A percentile compares a stretch with the other conserved stretches of the same genome.
These are phyloP conservation scores for Limenitis camilla DNA, from an alignment of 2,888 invertebrate species.

Conservation along the genomic window DNA sequence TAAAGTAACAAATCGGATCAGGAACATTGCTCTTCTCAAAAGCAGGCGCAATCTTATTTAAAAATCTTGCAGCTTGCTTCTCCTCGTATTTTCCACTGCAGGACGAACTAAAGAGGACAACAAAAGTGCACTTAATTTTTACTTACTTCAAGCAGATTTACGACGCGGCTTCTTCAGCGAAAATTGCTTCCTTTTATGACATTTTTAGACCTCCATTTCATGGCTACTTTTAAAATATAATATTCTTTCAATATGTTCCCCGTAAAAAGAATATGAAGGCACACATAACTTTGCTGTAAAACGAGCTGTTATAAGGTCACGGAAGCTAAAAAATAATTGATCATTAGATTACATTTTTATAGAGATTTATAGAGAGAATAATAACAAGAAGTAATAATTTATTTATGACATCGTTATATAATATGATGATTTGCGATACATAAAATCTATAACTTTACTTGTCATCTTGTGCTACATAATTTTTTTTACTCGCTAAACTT, in stretches of 20 bases:
- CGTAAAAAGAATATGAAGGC: constrained; percentile 13
- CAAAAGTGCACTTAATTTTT: constrained; percentile 55
- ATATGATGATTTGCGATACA: too few species aligned
- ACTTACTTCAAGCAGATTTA: constrained; percentile 50
- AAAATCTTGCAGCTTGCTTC: neutral
- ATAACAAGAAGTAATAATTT: too few species aligned
- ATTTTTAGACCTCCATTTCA: constrained; percentile 36
- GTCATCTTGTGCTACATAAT: too few species aligned
- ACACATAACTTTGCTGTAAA: neutral
- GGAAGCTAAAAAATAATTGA: constrained; percentile 6
- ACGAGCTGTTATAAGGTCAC: neutral
- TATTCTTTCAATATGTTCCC: constrained; percentile 19
- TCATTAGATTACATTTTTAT: too few species aligned
- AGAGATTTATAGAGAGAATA: neutral
- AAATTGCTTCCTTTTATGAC: constrained; percentile 55
- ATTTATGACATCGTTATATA: too few species aligned
- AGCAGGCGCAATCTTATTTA: constrained; percentile 5
- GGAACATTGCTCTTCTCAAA: neutral
- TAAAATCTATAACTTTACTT: too few species aligned
- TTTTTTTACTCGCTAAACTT: too few species aligned
- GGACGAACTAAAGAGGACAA: constrained; percentile 25
- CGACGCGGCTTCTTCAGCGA: constrained; percentile 46
- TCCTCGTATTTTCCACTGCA: constrained; percentile 5
- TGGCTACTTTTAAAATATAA: constrained; percentile 24
- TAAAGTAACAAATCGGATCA: neutral